These are phyloP conservation scores for Cataglyphis albicans DNA, from an alignment of 2,888 invertebrate genomes.

Conservation along the genomic window DNA sequence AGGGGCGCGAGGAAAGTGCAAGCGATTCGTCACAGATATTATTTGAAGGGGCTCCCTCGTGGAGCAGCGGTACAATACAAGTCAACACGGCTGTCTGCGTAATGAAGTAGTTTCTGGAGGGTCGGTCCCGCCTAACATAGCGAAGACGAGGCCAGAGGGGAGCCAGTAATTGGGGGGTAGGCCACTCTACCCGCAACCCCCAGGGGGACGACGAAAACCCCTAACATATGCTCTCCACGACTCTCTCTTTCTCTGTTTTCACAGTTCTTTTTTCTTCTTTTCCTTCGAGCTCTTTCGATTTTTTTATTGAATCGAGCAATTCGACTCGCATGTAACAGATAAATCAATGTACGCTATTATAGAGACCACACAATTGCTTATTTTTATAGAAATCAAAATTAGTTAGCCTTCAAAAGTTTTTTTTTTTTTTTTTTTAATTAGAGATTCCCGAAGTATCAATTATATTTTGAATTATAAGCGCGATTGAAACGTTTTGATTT, in stretches of 20 bases:
- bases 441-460: neutral
- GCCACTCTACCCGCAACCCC: conserved; percentile 83
- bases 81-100: conserved; percentile 86
- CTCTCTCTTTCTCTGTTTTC: conserved; percentile 43
- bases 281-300: neutral
- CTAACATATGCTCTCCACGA: conserved; percentile 83
- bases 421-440: neutral
- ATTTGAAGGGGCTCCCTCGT: conserved; percentile 81
- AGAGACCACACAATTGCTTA: neutral
- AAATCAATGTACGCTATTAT: conserved; percentile 73
- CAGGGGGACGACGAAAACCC: conserved; percentile 78
- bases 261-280: neutral
- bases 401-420: neutral
- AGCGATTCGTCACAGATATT: conserved; percentile 86
- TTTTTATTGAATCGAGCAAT: conserved; percentile 60
- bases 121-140: conserved; percentile 75
- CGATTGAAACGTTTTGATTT: neutral
- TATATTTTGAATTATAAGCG: neutral
- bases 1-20: conserved; percentile 76
- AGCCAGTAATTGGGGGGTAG: conserved; percentile 85
- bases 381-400: neutral
- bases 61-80: conserved; percentile 83
- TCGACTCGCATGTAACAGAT: conserved; percentile 83
- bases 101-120: conserved; percentile 86
- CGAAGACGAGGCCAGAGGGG: conserved; percentile 78